Percentiles rank a stretch among this genome's conserved stretches.
Conservation (phyloP, 35 echinoderm and acorn worm species). For the Lytechinus pictus region DNA sequence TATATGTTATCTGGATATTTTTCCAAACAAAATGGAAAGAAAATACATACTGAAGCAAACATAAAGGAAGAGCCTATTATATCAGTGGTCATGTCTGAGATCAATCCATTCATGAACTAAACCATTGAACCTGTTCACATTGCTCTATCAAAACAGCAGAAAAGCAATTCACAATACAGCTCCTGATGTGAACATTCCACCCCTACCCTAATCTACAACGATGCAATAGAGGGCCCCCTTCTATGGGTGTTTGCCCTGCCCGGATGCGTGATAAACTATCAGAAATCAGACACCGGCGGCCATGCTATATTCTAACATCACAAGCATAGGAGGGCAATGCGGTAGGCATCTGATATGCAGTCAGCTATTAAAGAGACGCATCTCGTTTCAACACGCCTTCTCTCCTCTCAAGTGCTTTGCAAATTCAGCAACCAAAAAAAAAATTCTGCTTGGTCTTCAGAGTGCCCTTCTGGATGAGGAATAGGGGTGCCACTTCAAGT, state of each 20-base stretch:
- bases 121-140: not conserved
- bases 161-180: not conserved
- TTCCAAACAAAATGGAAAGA: no score
- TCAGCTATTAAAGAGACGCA: not conserved
- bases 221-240: not conserved
- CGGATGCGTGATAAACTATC: conserved; percentile 17
- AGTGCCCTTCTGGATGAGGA: not conserved
- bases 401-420: not conserved
- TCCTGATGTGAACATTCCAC: not conserved
- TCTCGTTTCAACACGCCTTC: not conserved
- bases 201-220: not conserved
- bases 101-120: not conserved
- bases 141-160: not conserved
- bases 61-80: not conserved
- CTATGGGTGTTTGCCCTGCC: not conserved
- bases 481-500: not conserved
- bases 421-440: not conserved
- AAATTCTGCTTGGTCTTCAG: not conserved
- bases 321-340: not conserved
- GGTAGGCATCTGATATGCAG: not conserved
- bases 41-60: not conserved
- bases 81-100: not conserved
- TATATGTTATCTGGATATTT: no score
- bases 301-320: not conserved
- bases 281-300: not conserved